Evolutionary conservation across 2,113 vertebrate species (phyloP).

Genomic region (Sula dactylatra): DNA sequence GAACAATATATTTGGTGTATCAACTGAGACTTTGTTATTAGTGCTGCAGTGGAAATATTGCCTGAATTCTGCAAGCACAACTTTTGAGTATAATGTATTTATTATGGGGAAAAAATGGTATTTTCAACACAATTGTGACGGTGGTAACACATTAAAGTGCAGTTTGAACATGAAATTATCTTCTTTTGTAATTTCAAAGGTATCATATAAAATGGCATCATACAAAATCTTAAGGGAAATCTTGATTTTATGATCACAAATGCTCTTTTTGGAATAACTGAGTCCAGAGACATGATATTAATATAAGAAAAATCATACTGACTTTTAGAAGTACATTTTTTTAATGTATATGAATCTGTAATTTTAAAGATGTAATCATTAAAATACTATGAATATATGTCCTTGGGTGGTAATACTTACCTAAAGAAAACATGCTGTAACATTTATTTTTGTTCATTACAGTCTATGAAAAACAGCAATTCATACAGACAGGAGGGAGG

Average conservation of each 20-base stretch:
- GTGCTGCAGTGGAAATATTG: background rate
- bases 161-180: constrained; percentile 2
- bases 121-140: background rate
- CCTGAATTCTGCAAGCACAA: background rate
- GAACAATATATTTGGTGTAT: background rate
- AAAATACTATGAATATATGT: background rate
- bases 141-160: background rate
- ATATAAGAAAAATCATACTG: background rate
- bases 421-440: background rate
- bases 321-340: background rate
- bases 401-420: background rate
- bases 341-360: background rate
- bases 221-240: background rate
- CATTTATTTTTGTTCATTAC: background rate
- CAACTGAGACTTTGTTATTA: background rate
- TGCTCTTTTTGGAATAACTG: constrained; percentile 11
- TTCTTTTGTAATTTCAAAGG: background rate
- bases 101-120: background rate
- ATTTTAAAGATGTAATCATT: background rate
- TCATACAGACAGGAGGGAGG: background rate
- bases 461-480: background rate
- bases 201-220: background rate
- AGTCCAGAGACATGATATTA: background rate
- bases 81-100: background rate
- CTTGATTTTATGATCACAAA: background rate